A percentile compares a stretch with the other conserved stretches of the same genome.
Conservation (phyloP, 2,113 vertebrate genomes). For the Anseranas semipalmata region DNA sequence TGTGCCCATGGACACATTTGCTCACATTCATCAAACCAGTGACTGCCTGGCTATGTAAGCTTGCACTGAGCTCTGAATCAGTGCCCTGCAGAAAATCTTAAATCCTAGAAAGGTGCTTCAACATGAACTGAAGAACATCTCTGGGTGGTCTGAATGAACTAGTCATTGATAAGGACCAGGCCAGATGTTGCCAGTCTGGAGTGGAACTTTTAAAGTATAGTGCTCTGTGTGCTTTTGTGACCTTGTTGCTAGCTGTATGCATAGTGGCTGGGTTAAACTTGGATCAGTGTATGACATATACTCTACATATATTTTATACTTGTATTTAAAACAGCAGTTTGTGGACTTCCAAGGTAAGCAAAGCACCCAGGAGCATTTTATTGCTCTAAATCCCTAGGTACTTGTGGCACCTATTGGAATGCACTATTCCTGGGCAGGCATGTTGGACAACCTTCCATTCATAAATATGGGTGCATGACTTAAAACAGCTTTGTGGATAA, state of each 20-base stretch:
- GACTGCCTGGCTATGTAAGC: not conserved
- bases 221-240: accelerated
- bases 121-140: not conserved
- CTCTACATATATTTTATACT: not conserved
- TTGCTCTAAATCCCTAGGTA: not conserved
- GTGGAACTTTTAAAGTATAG: not conserved
- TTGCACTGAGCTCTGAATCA: not conserved
- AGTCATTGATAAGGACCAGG: not conserved
- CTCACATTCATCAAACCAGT: not conserved
- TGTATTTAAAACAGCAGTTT: not conserved
- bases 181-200: not conserved
- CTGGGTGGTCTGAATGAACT: not conserved
- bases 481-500: not conserved
- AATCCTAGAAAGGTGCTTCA: not conserved
- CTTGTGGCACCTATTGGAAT: not conserved
- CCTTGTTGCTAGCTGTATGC: not conserved
- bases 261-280: not conserved
- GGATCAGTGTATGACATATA: not conserved
- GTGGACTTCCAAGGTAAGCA: not conserved
- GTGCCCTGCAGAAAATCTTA: not conserved
- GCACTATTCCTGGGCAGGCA: accelerated
- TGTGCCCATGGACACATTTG: not conserved
- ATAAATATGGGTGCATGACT: not conserved
- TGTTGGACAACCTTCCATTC: not conserved
- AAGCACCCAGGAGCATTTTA: not conserved